Base-by-base conservation (phyloP, 2,888 invertebrate genomes). In the Teleogryllus oceanicus region DNA sequence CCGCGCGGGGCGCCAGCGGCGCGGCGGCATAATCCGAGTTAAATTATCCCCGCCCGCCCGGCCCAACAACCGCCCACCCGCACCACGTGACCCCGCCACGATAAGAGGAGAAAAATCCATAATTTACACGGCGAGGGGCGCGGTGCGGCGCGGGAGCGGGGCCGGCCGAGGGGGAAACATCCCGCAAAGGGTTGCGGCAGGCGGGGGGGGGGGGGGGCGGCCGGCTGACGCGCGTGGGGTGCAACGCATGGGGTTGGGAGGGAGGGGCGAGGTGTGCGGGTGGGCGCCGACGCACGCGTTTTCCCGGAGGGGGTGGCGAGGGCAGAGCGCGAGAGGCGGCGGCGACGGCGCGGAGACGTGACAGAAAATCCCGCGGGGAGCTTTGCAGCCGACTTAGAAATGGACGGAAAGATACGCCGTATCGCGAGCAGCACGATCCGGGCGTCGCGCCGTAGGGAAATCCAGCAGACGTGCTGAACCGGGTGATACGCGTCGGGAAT, bases 31-130 rank as follows among this genome's bases (percentile, higher is more conserved):
- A 62, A 62, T 62, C 62, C 62, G 62, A 62, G 62, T 62, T 62
- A 62, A 62, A 62, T 62, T 62, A 62, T 62, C 62, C 62, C 37
- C 37, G 37, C 37, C 62, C 16, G 62, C 12, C 18, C 62, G 62
- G 62, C 37, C 37, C 37, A 37, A 8, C 37, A 37, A 37, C 37
- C 37, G 37, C 37, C 37, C 37, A 37, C 37, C 37, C 37, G 62
- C n/a, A 62, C 62, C 62, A 62, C 62, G 62, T 62, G 62, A 62
- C 62, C n/a, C 62, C 16, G n/a, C 13, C 62, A n/a, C 13, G 62
- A 62, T 62, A 62, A 62, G 62, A n/a, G 62, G 62, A 62, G 62
- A 62, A 62, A 62, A 62, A 62, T 62, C 62, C 62, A 62, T 62
- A 62, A 62, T 62, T 62, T 62, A 62, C 62, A 62, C 11, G n/a